Conservation (phyloP, 1,140 invertebrate genomes). For the Adelges cooleyi region DNA sequence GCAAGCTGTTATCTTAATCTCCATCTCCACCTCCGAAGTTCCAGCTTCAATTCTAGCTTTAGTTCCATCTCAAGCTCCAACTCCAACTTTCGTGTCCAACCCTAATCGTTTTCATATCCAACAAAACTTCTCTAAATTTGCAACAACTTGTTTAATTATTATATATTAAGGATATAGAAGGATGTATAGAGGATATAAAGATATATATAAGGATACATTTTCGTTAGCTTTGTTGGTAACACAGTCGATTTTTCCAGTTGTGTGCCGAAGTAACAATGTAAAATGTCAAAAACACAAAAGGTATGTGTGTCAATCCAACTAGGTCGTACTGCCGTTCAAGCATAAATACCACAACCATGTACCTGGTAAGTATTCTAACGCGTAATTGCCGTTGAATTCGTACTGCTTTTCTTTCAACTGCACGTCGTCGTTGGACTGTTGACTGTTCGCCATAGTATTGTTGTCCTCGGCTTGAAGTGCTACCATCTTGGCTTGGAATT, state of each 20-base stretch:
- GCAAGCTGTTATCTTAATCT: no score
- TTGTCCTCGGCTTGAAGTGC: not conserved
- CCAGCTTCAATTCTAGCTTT: no score
- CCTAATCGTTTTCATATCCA: no score
- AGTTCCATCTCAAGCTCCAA: no score
- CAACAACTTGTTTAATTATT: no score
- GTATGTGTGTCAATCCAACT: not conserved
- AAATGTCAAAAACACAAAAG: not conserved
- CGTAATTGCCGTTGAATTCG: not conserved
- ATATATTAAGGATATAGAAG: no score
- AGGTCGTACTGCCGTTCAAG: not conserved
- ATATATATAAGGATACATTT: no score
- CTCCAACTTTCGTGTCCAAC: no score
- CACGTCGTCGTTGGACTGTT: not conserved
- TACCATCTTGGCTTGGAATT: not conserved
- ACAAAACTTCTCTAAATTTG: no score
- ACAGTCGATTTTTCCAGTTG: not conserved
- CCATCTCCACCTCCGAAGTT: no score
- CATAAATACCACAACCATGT: not conserved
- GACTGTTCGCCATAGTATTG: not conserved
- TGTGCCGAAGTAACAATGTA: not conserved
- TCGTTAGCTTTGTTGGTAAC: not conserved
- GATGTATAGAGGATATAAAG: no score
- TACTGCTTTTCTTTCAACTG: not conserved
- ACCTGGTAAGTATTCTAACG: constrained; percentile 5